Conservation (phyloP, 2,113 vertebrate species). For the Corythornis madagascariensis region DNA sequence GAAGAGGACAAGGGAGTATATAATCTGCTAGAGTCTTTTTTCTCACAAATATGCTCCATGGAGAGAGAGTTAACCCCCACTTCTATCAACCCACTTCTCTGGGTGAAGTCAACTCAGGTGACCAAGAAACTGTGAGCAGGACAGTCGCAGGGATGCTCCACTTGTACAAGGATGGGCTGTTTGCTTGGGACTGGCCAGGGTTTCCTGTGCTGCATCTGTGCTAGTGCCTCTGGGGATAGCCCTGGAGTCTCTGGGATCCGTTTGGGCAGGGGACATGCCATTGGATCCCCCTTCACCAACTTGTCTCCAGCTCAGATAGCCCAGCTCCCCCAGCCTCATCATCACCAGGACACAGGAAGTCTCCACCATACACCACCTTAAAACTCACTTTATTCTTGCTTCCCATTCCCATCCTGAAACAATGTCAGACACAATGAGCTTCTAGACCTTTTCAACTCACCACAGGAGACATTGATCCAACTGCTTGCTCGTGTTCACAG, state of each 20-base stretch:
- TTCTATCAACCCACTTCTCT: background rate
- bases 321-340: too few relatives aligned
- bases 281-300: background rate
- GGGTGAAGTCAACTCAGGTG: background rate
- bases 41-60: background rate
- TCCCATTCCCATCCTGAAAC: background rate
- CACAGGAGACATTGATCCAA: background rate
- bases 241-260: fast-evolving
- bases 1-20: background rate
- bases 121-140: background rate
- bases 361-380: background rate
- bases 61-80: background rate
- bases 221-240: background rate
- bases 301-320: background rate
- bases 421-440: background rate
- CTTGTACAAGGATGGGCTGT: fast-evolving
- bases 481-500: background rate
- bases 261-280: background rate
- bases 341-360: fast-evolving
- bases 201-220: background rate
- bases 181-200: background rate
- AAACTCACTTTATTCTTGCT: background rate
- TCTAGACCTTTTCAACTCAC: background rate
- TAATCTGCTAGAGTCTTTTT: background rate
- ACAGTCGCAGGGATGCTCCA: fast-evolving